A percentile compares a stretch with the other conserved stretches of the same genome.
Conservation (phyloP, 30 jellyfish, hydroid and myxozoan species). For the Hydractinia symbiolongicarpus region DNA sequence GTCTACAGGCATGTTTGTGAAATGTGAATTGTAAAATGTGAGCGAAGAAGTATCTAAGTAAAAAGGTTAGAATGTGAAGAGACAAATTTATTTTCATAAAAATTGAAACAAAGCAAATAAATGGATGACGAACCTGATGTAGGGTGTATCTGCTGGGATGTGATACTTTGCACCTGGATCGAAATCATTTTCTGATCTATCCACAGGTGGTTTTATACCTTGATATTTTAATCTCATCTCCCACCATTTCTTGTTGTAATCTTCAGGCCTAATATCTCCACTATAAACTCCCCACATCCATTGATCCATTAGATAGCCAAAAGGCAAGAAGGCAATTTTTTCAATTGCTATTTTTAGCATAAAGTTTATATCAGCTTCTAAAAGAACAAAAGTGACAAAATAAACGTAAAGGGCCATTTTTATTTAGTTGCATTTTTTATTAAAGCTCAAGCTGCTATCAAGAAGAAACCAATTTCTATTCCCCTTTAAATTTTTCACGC, state of each 20-base stretch:
- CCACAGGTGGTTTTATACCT: constrained; percentile 68
- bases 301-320: constrained; percentile 90
- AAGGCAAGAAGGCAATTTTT: constrained; percentile 76
- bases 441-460: too few species aligned
- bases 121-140: constrained; percentile 52
- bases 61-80: background rate
- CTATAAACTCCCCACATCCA: constrained; percentile 88
- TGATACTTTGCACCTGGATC: constrained; percentile 98
- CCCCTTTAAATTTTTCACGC: too few species aligned
- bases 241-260: constrained; percentile 86
- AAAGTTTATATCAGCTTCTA: constrained; percentile 60
- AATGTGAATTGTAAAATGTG: constrained; percentile 79
- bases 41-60: constrained; percentile 75
- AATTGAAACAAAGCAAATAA: too few species aligned
- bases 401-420: background rate
- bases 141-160: constrained; percentile 86
- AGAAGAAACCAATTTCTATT: too few species aligned
- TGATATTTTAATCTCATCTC: constrained; percentile 74
- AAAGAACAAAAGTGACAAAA: background rate
- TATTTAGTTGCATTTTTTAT: too few species aligned
- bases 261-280: constrained; percentile 44
- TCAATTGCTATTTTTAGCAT: constrained; percentile 71
- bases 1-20: constrained; percentile 83
- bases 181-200: constrained; percentile 56
- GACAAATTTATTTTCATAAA: too few species aligned